Evolutionary conservation across 2,797 vertebrate genomes (phyloP), one percentile per base, ranked within the genome.

Genomic region (Scyliorhinus canicula): DNA sequence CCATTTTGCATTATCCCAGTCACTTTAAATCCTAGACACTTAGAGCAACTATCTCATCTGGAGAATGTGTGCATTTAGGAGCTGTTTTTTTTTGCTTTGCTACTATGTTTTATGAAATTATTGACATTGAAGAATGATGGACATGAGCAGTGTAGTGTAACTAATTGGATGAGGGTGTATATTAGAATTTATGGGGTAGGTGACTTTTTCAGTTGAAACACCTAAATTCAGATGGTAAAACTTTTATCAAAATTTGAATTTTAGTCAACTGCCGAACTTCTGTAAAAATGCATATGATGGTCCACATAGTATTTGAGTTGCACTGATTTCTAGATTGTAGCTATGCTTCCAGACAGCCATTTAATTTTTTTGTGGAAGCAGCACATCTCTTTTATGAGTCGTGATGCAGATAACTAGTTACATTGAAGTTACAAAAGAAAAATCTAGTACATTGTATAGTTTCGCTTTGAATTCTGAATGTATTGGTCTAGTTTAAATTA

Each of bases 401-500:
- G 31, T 71, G 65, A 71, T 74, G 47, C 65, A 94, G 67, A 52
- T 71, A 74, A 71, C 67, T 71, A 44, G 50, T 94, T 50, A 94
- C 85, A 1, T n/a, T 55, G 16, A 90, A 60, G 16, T 74, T 94
- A 16, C 67, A 94, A 74, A 94, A 31, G 35, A 52, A 71, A 71
- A 71, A 3, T 67, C 57, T 4, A 69, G 63, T 14, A 63, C 44
- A 69, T 50, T 94, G 71, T 35, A 35, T 35, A 52, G 44, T 71
- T 91, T 91, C 8, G 57, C 6, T 9, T 91, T 91, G 88, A 91
- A 91, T 71, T 71, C 65, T 52, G 67, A 94, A 94, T 74, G 28
- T n/a, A 52, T 52, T 71, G 47, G 93, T 94, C 67, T n/a, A 35
- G 16, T 94, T 74, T 44, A 91, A 91, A 63, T 94, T 74, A 69